Conservation (phyloP, 2,113 vertebrate genomes). For the Ibidorhyncha struthersii region DNA sequence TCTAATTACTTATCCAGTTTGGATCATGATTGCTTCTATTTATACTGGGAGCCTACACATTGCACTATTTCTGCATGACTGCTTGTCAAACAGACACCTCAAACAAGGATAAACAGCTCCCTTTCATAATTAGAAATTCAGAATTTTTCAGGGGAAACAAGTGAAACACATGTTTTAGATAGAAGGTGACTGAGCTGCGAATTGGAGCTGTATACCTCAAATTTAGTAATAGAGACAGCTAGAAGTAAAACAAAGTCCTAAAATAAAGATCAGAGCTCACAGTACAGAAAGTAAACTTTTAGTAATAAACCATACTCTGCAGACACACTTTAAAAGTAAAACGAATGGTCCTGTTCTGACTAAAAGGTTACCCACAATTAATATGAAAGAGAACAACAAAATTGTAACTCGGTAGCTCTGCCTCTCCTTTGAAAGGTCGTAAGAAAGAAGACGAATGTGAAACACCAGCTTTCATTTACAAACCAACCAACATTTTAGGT, state of each 20-base stretch:
- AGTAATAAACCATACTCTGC: background rate
- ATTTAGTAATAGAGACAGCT: background rate
- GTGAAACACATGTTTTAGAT: constrained; percentile 29
- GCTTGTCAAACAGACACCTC: constrained; percentile 66
- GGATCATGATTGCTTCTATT: constrained; percentile 65
- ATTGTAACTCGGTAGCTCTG: background rate
- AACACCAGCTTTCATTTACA: background rate
- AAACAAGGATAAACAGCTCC: constrained; percentile 52
- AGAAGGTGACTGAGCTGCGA: background rate
- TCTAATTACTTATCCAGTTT: constrained; percentile 65
- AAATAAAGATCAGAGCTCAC: constrained; percentile 11
- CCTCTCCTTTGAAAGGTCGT: background rate
- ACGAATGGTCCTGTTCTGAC: background rate
- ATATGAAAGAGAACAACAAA: background rate
- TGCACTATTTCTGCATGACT: constrained; percentile 70
- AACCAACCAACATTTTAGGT: background rate
- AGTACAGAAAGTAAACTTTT: background rate
- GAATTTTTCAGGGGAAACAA: constrained; percentile 32
- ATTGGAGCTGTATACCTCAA: background rate
- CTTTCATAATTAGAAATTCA: constrained; percentile 57
- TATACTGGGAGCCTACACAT: constrained; percentile 65
- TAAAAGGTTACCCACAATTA: background rate
- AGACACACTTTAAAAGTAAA: background rate
- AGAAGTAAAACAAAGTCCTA: constrained; percentile 15
- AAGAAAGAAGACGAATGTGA: background rate